Evolutionary conservation across 1,140 invertebrate species (phyloP).

Genomic region (Apis cerana): DNA sequence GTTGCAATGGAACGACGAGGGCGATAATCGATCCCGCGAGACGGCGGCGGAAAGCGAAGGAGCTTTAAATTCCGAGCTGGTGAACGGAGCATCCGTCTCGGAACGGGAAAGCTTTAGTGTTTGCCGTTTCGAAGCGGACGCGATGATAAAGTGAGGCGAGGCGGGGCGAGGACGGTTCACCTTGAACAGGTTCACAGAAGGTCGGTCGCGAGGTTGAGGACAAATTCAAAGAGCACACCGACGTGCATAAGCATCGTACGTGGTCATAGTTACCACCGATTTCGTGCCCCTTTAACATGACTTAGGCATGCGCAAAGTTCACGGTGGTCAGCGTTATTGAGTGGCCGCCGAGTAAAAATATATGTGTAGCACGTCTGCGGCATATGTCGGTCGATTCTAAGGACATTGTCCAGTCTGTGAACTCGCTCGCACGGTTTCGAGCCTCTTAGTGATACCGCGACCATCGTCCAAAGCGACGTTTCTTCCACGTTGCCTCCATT

Average conservation of each 20-base stretch:
- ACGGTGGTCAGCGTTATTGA: constrained; percentile 78
- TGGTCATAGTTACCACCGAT: constrained; percentile 43
- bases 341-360: constrained; percentile 73
- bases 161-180: constrained; percentile 51
- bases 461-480: constrained; percentile 18
- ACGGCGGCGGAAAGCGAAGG: background rate
- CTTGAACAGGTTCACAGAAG: constrained; percentile 53
- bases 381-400: constrained; percentile 72
- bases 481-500: no score
- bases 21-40: background rate
- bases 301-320: constrained; percentile 74
- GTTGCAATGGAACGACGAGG: background rate
- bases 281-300: constrained; percentile 47
- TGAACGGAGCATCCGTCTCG: no score
- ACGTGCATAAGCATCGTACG: constrained; percentile 13
- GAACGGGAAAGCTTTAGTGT: background rate
- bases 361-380: constrained; percentile 61
- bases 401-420: constrained; percentile 74
- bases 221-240: constrained; percentile 22
- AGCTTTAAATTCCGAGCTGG: no score
- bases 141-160: background rate
- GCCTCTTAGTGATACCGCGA: constrained; percentile 63
- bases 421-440: constrained; percentile 40
- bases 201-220: constrained; percentile 10
- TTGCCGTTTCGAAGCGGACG: no score